Evolutionary conservation across 2,113 vertebrate genomes (phyloP), one percentile per base, ranked within the genome.

Genomic region (Bujurquina vittata): DNA sequence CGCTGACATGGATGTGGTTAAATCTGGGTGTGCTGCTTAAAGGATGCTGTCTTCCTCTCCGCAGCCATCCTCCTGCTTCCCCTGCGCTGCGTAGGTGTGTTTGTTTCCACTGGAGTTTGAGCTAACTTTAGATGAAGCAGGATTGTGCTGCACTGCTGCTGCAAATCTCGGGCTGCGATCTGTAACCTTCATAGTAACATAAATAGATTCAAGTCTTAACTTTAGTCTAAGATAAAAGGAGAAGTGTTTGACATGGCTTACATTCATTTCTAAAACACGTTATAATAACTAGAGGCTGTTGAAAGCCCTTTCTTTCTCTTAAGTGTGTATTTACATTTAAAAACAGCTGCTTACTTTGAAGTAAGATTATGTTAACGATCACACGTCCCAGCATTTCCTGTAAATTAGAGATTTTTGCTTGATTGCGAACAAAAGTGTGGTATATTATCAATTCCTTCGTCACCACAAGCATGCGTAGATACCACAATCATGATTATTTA

Each of bases 21-120:
- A 88, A 87, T 84, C 75, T 84, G 86, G 61, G 56, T 78, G 52
- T 57, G 23, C 72, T 81, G 80, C 62, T 89, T 60, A 49, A 82
- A 84, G 80, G 79, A 87, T 73, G 85, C 79, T 46, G 67, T 62
- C 73, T 74, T 79, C 85, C 56, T 35, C 10, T 9, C 79, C 60
- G 81, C 58, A 61, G 37, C 74, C 74, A 6, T 83, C 67, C 75
- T 40, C 79, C 81, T 77, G 81, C 87, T 88, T 40, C 3, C 22
- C 81, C 74, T 72, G 37, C 77, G 83, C 85, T 69, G 92, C 60
- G 90, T 92, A 90, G 92, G 91, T 89, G 93, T 91, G 84, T 89
- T 92, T 91, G 77, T 93, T 93, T 92, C 87, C 89, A 81, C 81
- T 69, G 79, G 79, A 80, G 83, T 88, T 60, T 12, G 62, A 88